Conservation (phyloP, 2,113 vertebrate genomes). For the Percopsis transmontana region DNA sequence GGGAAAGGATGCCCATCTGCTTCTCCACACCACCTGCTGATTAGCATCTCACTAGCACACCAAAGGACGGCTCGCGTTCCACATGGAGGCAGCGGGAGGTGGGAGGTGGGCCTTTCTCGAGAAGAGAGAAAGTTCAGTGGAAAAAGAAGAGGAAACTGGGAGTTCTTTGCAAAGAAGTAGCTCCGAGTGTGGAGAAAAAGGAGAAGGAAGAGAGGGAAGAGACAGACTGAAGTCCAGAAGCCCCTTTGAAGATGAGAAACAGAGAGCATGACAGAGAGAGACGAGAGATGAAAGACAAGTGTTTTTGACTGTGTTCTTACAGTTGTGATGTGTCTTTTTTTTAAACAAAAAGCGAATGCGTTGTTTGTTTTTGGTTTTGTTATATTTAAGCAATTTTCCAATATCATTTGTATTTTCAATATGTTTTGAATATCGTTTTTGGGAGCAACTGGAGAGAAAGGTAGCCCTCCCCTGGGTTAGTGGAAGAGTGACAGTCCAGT, state of each 20-base stretch:
- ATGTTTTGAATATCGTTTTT: slow-evolving; percentile 4
- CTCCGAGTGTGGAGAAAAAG: slow-evolving; percentile 17
- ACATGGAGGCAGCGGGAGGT: slow-evolving; percentile 11
- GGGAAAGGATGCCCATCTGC: slow-evolving; percentile 42
- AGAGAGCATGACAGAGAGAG: slow-evolving; percentile 48
- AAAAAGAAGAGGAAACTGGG: slow-evolving; percentile 40
- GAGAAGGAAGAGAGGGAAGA: slow-evolving; percentile 36
- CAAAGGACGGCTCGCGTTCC: slow-evolving; percentile 17
- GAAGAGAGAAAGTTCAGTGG: slow-evolving; percentile 20
- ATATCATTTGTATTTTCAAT: slow-evolving; percentile 50
- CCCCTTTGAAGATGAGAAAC: slow-evolving; percentile 60
- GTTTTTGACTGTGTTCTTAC: slow-evolving; percentile 34
- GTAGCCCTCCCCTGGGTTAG: slow-evolving; percentile 25
- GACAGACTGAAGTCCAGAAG: slow-evolving; percentile 48
- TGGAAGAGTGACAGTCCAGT: slow-evolving; percentile 36
- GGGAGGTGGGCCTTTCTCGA: not conserved
- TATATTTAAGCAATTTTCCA: slow-evolving; percentile 25
- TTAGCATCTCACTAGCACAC: slow-evolving; percentile 47
- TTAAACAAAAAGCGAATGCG: too few species aligned
- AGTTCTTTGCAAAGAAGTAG: not conserved
- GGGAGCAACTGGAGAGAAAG: slow-evolving; percentile 39
- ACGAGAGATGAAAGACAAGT: slow-evolving; percentile 54
- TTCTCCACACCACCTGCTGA: slow-evolving; percentile 56
- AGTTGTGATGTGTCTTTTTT: not conserved
- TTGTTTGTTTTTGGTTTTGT: slow-evolving; percentile 42